Evolutionary conservation across 1,140 invertebrate species (phyloP), one percentile per base, ranked within the genome.

Genomic region (Caerostris extrusa): DNA sequence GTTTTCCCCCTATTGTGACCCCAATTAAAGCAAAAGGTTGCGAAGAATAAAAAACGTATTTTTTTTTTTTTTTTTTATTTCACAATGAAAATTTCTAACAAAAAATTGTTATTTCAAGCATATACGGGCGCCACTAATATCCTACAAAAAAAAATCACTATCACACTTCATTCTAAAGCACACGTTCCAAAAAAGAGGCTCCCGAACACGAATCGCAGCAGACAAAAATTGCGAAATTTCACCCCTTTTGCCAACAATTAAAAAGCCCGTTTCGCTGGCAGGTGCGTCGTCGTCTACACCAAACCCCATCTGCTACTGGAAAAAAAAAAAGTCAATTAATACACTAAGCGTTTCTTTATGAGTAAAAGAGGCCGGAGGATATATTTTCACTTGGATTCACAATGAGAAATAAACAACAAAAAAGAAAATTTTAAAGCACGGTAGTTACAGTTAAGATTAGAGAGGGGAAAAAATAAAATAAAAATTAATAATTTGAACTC

Each of bases 211-310:
- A 8, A 77, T 77, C 12, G 53, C 8, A 53, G 8, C 50, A 77
- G 71, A 34, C 53, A 53, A 34, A 77, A 77, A 77, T 77, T 77
- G 71, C 50, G 71, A 77, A 77, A 77, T 77, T 77, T 77, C 71
- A 77, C 71, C 71, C 71, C 34, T 34, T 77, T 77, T 77, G 34
- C 61, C 34, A 77, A 53, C 71, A 77, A 77, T 77, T 77, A 77
- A 77, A 77, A 77, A 14, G 10, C 71, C 71, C 34, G 8, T 53
- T 77, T 34, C 67, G 3, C 4, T 1, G 34, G 71, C 71, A 77
- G 71, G 71, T 77, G 71, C 3, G 53, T 5, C 7, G 8, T 77
- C 53, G 53, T 34, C 34, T 50, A 77, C 12, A 50, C 50, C n/a
- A 77, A 50, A 77, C 12, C 34, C 8, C 71, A 50, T 77, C 71